Evolutionary conservation across 2,113 vertebrate genomes (phyloP), one percentile per base, ranked within the genome.

Genomic region (Symphodus melops): DNA sequence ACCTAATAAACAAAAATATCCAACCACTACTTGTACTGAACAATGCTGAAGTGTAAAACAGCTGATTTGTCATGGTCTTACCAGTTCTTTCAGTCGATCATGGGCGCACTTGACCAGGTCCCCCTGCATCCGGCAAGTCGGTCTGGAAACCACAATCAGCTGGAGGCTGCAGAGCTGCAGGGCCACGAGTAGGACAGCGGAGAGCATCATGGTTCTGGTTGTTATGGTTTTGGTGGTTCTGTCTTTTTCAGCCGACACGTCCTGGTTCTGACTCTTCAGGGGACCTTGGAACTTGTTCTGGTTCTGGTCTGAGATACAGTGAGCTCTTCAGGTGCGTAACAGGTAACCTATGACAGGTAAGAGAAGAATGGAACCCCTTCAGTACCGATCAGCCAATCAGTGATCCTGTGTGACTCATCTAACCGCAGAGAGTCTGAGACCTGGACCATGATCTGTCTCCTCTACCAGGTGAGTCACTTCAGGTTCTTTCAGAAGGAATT

Each of bases 91-190:
- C 0, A 90, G 88, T 23, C 25, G 25, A 10, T 60, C 5, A 17
- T 85, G 62, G 41, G 58, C 20, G 0, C 0, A 0, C 37, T 1
- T 1, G 9, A 77, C 62, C 20, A 79, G 3, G 0, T 63, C 5
- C 3, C 36, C 66, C 2, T 53, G 14, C 42, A 90, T 25, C 5
- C 0, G 28, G 42, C 88, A 90, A 2, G 16, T 77, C 1, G 88
- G 79, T 53, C 13, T 75, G 28, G 79, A 63, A 8, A 51, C 62
- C 66, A 49, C 57, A 21, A 77, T 55, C 61, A 77, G 54, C 68
- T 81, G 71, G 37, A 88, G 58, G 66, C 70, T 72, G 72, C 67
- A 86, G 46, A 90, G 36, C 3, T 82, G 81, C 62, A 89, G 53
- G 21, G 81, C 6, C 16, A 77, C 0, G 11, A 88, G 25, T 12